phyloP scores from a whole-genome alignment of 2,888 invertebrate genomes.

The Stomorhina lunata region DNA sequence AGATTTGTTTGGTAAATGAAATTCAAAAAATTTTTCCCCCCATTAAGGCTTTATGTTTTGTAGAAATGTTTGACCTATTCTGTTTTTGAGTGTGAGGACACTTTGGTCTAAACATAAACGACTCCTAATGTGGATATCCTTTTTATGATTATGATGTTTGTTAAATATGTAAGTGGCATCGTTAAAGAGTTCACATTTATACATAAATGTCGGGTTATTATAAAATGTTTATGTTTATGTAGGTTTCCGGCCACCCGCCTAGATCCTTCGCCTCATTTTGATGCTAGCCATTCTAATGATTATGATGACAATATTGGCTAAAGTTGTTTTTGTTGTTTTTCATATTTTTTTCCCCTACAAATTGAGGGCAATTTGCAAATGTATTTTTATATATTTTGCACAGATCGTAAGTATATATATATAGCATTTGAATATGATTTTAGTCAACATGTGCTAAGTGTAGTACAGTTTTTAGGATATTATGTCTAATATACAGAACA shows the following conservation, averaged over 20 bases:
- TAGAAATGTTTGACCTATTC: slow-evolving; percentile 23
- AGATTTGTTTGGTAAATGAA: slow-evolving; percentile 49
- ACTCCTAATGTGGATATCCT: background rate
- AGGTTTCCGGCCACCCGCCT: background rate
- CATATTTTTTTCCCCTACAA: slow-evolving; percentile 7
- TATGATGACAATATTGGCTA: slow-evolving; percentile 28
- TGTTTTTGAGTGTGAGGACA: background rate
- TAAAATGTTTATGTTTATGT: background rate
- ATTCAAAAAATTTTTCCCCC: background rate
- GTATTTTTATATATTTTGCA: background rate
- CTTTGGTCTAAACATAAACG: background rate
- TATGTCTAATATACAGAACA: background rate
- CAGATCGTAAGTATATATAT: background rate
- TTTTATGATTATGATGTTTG: slow-evolving; percentile 51
- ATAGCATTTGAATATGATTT: slow-evolving; percentile 5
- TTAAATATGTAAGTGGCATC: background rate
- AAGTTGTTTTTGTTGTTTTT: background rate
- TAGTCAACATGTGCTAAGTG: background rate
- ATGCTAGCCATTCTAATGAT: background rate
- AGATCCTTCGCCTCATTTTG: background rate
- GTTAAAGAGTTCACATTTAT: no score
- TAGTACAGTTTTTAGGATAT: slow-evolving; percentile 21
- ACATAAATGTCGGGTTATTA: background rate
- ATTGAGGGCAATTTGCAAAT: slow-evolving; percentile 35
- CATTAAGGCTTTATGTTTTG: background rate